phyloP scores from a whole-genome alignment of 2,113 vertebrate species.

The Tetraodon nigroviridis region DNA sequence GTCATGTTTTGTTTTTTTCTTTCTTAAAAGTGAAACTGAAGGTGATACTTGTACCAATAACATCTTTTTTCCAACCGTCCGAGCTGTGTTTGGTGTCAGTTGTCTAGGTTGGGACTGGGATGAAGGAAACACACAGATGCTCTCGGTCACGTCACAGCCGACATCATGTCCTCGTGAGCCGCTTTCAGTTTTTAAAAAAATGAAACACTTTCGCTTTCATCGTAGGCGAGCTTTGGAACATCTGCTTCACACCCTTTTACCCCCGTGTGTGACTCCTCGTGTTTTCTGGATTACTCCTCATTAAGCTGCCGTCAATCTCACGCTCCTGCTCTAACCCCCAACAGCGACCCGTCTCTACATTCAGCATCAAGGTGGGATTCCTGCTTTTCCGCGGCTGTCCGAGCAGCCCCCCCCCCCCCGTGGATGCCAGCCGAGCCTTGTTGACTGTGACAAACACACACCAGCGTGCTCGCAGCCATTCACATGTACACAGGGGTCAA shows the following conservation, averaged over 20 bases:
- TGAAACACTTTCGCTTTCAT: constrained; percentile 5
- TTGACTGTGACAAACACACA: constrained; percentile 55
- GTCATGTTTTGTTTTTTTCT: too few species aligned
- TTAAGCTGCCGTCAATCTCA: constrained; percentile 36
- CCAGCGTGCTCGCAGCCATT: constrained; percentile 14
- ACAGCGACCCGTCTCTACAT: constrained; percentile 63
- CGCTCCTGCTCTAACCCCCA: constrained; percentile 48
- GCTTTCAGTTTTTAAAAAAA: not conserved
- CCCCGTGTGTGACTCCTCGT: not conserved
- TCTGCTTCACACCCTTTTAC: not conserved
- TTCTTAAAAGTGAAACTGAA: too few species aligned
- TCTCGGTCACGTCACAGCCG: too few species aligned
- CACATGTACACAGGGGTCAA: constrained; percentile 44
- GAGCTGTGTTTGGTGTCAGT: not conserved
- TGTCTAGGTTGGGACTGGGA: not conserved
- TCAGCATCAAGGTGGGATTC: constrained; percentile 62
- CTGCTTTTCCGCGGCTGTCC: constrained; percentile 29
- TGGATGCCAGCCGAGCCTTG: constrained; percentile 10
- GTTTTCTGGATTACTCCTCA: constrained; percentile 30
- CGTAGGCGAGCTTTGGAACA: constrained; percentile 52
- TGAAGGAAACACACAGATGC: too few species aligned
- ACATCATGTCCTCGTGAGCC: too few species aligned
- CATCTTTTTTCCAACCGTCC: not conserved
- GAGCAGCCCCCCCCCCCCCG: constrained; percentile 22
- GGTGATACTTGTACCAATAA: too few species aligned